Conservation (phyloP, 2,797 vertebrate genomes). For the Myoxocephalus aenaeus region DNA sequence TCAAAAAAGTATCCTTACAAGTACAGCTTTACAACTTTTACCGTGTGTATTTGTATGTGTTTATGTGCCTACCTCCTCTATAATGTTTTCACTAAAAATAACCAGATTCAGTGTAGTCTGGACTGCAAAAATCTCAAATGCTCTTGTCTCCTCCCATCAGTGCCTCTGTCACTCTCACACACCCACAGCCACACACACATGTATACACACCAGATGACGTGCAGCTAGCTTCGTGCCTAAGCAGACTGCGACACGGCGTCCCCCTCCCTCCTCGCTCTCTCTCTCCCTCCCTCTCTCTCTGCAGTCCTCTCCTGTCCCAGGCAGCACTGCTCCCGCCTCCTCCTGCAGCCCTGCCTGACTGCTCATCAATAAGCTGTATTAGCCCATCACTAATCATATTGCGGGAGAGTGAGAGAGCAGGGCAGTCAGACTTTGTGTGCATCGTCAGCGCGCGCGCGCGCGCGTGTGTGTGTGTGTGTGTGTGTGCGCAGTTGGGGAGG, state of each 20-base stretch:
- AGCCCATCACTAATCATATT: slow-evolving; percentile 72
- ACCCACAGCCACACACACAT: neutral
- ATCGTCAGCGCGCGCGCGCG: slow-evolving; percentile 45
- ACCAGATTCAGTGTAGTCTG: neutral
- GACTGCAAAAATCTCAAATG: slow-evolving; percentile 1
- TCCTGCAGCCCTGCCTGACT: slow-evolving; percentile 51
- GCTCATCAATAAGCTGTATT: slow-evolving; percentile 74
- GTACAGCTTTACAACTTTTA: neutral
- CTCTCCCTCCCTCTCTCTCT: slow-evolving; percentile 44
- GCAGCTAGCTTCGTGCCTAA: slow-evolving; percentile 44
- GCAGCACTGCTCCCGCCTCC: slow-evolving; percentile 55
- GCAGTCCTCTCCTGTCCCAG: slow-evolving; percentile 56
- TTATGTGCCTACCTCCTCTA: neutral
- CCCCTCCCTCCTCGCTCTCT: slow-evolving; percentile 30
- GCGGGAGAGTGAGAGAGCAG: slow-evolving; percentile 43
- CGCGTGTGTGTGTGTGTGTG: slow-evolving; percentile 33
- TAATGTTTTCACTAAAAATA: slow-evolving; percentile 1
- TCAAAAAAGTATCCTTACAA: neutral
- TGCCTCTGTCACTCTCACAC: slow-evolving; percentile 13
- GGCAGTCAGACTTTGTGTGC: slow-evolving; percentile 40
- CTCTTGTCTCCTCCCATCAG: slow-evolving; percentile 6
- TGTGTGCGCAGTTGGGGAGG: slow-evolving; percentile 19
- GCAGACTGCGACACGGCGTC: slow-evolving; percentile 76
- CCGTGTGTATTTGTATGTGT: neutral
- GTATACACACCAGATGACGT: slow-evolving; percentile 46